Base-by-base conservation (phyloP, 2,888 invertebrate genomes). In the Crossocerus cetratus region DNA sequence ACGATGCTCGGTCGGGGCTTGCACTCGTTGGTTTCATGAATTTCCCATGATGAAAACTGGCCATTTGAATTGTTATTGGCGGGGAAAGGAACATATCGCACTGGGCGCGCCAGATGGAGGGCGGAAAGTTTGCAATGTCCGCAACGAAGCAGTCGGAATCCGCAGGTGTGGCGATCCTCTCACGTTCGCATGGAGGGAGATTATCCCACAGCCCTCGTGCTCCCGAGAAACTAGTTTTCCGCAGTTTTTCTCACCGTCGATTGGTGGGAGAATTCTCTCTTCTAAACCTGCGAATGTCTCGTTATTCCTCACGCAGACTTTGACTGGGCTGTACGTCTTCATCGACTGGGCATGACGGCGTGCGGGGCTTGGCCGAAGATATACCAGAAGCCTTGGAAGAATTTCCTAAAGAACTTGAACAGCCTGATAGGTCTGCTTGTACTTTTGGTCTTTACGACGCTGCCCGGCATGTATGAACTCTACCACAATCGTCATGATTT, bases 301-400 rank as follows among this genome's bases (percentile, higher is more conserved):
- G 49, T 16, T 49, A 14, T 49, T 8, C n/a, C 18, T 42, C 16
- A 16, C 32, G 13, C 59, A 76, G 77, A 67, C 21, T 72, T 65
- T 57, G 59, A 69, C 54, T 76, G 76, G 77, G 72, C 72, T 4
- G 18, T 67, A 23, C 49, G 20, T 5, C 14, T 66, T 8, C 72
- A 65, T 59, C 72, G 76, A 32, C 1, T 32, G 5, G 3, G 8
- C 14, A 45, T 23, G 54, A 14, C 20, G 66, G 20, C 21, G 53
- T 3, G 5, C 56, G 3, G 18, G 60, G 5, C 69, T 42, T 77
- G 77, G 76, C 72, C 76, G n/a, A 20, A 21, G 16, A 22, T 61
- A 5, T 23, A 32, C 0, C 8, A 69, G 49, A 22, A 49, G 8
- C 22, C 32, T 5, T 49, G 13, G 21, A 22, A 56, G 1, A 23